A percentile compares a stretch with the other conserved stretches of the same genome.
Evolutionary conservation across 2,888 invertebrate species (phyloP).

Genomic region (Hoplodrina ambigua): DNA sequence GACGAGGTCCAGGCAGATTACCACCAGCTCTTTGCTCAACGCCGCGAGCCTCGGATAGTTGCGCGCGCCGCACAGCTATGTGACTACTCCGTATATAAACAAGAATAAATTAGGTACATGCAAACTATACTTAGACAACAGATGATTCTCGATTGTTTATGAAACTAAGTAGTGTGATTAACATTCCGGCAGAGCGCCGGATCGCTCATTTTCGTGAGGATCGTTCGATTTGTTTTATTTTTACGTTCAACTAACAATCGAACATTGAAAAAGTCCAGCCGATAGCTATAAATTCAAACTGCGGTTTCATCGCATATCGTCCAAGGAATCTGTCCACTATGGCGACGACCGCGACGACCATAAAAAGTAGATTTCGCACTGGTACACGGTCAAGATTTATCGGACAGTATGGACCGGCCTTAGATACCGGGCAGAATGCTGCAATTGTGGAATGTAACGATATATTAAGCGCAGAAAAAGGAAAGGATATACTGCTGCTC

Average conservation of each 20-base stretch:
- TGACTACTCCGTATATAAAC: conserved; percentile 62
- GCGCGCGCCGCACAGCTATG: conserved; percentile 65
- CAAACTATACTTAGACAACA: conserved; percentile 54
- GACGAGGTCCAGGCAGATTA: conserved; percentile 64
- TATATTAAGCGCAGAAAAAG: conserved; percentile 75
- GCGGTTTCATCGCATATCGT: conserved; percentile 80
- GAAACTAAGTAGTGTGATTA: conserved; percentile 58
- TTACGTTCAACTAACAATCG: conserved; percentile 66
- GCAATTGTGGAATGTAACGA: conserved; percentile 75
- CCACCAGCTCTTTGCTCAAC: conserved; percentile 63
- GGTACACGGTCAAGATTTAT: conserved; percentile 84
- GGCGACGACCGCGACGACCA: conserved; percentile 72
- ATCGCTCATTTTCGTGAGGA: conserved; percentile 50
- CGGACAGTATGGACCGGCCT: conserved; percentile 73
- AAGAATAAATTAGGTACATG: conserved; percentile 52
- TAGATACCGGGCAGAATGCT: conserved; percentile 74
- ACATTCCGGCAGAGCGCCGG: conserved; percentile 54
- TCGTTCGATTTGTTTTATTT: conserved; percentile 51
- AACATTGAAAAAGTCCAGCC: conserved; percentile 75
- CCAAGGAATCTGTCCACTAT: conserved; percentile 82
- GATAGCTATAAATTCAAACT: conserved; percentile 77
- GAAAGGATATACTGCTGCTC: conserved; percentile 61
- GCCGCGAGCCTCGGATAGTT: conserved; percentile 68
- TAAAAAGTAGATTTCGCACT: conserved; percentile 84
- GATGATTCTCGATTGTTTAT: conserved; percentile 56